Conservation (phyloP, 2,797 vertebrate species). For the Chelidonichthys spinosus region DNA sequence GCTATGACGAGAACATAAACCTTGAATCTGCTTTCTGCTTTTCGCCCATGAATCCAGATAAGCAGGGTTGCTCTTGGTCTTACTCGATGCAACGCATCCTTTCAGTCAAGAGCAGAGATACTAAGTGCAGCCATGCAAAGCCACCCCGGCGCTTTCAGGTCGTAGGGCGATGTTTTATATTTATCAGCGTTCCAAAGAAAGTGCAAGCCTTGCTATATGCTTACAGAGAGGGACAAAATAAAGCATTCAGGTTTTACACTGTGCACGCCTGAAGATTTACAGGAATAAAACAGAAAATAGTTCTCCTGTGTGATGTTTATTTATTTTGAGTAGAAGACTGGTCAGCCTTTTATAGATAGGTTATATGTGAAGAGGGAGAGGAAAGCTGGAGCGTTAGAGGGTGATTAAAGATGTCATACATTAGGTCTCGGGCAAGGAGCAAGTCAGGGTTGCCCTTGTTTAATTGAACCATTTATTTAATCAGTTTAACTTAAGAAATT, state of each 20-base stretch:
- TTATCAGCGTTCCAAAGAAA: slow-evolving; percentile 78
- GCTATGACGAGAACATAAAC: slow-evolving; percentile 56
- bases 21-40: slow-evolving; percentile 59
- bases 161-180: slow-evolving; percentile 75
- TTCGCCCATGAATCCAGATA: slow-evolving; percentile 61
- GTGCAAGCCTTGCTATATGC: slow-evolving; percentile 75
- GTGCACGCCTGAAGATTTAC: slow-evolving; percentile 49
- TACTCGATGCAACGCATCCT: slow-evolving; percentile 69
- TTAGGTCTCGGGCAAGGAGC: slow-evolving; percentile 15
- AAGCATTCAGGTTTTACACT: slow-evolving; percentile 45
- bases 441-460: not conserved
- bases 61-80: slow-evolving; percentile 66
- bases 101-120: slow-evolving; percentile 74
- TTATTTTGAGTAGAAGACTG: slow-evolving; percentile 30
- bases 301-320: slow-evolving; percentile 41
- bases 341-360: slow-evolving; percentile 29
- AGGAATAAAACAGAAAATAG: slow-evolving; percentile 41
- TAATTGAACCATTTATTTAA: not conserved
- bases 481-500: slow-evolving; percentile 3
- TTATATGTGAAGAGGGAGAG: slow-evolving; percentile 4
- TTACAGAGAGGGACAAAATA: slow-evolving; percentile 56
- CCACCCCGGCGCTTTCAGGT: slow-evolving; percentile 61
- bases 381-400: not conserved
- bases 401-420: slow-evolving; percentile 14
- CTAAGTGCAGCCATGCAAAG: slow-evolving; percentile 79